Conservation (phyloP, 2,888 invertebrate species). For the Mythimna pallens region DNA sequence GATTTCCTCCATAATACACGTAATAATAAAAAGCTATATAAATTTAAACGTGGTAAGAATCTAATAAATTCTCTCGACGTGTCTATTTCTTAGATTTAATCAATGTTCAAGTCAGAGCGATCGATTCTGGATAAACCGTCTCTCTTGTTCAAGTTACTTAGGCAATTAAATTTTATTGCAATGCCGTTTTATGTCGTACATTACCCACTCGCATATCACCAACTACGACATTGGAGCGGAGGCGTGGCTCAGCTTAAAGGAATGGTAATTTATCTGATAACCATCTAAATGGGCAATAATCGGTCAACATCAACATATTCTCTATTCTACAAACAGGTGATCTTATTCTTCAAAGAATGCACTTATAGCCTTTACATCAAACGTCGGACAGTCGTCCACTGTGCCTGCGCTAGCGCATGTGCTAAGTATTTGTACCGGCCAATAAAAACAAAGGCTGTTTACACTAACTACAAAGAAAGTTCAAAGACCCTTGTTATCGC, state of each 20-base stretch:
- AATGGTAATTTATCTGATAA: conserved; percentile 27
- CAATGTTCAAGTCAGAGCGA: background rate
- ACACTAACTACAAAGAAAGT: conserved; percentile 52
- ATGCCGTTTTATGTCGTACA: background rate
- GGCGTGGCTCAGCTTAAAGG: conserved; percentile 10
- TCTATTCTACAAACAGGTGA: background rate
- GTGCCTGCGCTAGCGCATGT: conserved; percentile 27
- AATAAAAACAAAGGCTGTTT: conserved; percentile 41
- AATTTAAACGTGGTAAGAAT: too few species aligned
- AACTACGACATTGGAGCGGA: background rate
- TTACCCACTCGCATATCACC: background rate
- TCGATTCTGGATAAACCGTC: background rate
- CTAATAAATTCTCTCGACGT: too few species aligned
- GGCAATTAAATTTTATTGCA: conserved; percentile 18
- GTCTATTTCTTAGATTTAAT: too few species aligned
- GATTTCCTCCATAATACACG: too few species aligned
- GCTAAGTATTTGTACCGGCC: conserved; percentile 31
- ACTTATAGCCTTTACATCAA: conserved; percentile 6
- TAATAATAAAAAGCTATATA: too few species aligned
- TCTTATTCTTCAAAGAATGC: conserved; percentile 19
- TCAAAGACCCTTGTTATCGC: conserved; percentile 65
- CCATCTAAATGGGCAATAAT: conserved; percentile 27
- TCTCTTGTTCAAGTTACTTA: background rate
- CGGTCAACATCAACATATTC: background rate
- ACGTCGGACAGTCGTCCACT: conserved; percentile 12